Evolutionary conservation across 2,113 vertebrate genomes (phyloP).

Genomic region (Apeltes quadracus): DNA sequence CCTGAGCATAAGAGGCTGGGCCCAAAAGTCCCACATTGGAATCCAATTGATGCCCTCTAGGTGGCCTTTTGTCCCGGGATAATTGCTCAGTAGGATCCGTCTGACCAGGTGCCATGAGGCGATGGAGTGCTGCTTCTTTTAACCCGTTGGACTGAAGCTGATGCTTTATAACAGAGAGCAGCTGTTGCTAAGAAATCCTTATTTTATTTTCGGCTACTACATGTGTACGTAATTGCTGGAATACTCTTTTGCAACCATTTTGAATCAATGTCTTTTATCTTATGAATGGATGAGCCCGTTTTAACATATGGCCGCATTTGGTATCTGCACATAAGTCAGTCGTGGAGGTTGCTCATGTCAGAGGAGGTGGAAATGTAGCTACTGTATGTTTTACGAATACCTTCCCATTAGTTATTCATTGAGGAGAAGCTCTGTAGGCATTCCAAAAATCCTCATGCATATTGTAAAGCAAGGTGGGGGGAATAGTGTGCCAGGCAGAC

Average conservation of each 20-base stretch:
- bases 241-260: slow-evolving; percentile 18
- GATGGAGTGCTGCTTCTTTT: slow-evolving; percentile 49
- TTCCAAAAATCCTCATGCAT: slow-evolving; percentile 77
- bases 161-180: slow-evolving; percentile 48
- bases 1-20: slow-evolving; percentile 64
- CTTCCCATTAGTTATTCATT: slow-evolving; percentile 72
- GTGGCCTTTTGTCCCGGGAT: slow-evolving; percentile 84
- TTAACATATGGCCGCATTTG: slow-evolving; percentile 23
- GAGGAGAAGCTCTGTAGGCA: slow-evolving; percentile 66
- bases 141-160: slow-evolving; percentile 23
- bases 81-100: slow-evolving; percentile 83
- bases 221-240: slow-evolving; percentile 3
- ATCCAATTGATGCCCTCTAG: slow-evolving; percentile 86
- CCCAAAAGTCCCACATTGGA: slow-evolving; percentile 82
- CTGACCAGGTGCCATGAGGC: slow-evolving; percentile 62
- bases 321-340: slow-evolving; percentile 29
- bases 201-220: slow-evolving; percentile 33
- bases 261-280: slow-evolving; percentile 17
- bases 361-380: slow-evolving; percentile 59
- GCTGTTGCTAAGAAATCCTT: slow-evolving; percentile 26
- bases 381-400: slow-evolving; percentile 72
- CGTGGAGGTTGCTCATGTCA: slow-evolving; percentile 29
- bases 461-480: slow-evolving; percentile 75
- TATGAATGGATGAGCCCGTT: slow-evolving; percentile 6
- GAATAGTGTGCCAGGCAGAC: slow-evolving; percentile 69